These are phyloP conservation scores for Lepidochrysops patricia DNA, from an alignment of 2,888 invertebrate species.

Conservation along the genomic window DNA sequence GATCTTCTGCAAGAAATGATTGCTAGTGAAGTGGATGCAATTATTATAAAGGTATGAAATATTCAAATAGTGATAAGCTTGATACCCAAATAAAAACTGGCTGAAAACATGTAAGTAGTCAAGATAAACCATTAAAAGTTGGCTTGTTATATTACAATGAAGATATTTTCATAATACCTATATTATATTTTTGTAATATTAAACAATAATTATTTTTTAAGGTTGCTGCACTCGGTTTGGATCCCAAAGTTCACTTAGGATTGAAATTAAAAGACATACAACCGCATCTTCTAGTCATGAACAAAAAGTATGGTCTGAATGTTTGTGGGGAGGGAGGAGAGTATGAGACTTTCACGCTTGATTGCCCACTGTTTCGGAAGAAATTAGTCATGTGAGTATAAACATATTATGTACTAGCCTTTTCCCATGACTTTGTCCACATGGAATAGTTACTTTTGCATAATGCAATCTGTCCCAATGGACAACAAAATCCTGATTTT, in stretches of 20 bases:
- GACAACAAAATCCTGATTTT: no score
- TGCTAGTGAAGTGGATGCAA: slow-evolving; percentile 90
- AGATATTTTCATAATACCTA: no score
- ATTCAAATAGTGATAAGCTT: no score
- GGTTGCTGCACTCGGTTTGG: slow-evolving; percentile 91
- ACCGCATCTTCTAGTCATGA: slow-evolving; percentile 90
- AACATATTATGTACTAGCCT: no score
- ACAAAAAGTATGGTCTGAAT: slow-evolving; percentile 94
- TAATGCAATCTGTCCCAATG: no score
- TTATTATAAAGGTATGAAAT: slow-evolving; percentile 95
- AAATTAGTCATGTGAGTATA: slow-evolving; percentile 89
- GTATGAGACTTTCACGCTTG: slow-evolving; percentile 97
- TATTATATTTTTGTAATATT: no score
- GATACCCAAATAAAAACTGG: no score
- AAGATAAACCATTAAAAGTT: no score
- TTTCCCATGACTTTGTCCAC: no score
- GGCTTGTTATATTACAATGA: no score
- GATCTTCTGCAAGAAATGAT: slow-evolving; percentile 98
- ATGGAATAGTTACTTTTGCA: no score
- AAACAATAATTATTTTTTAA: slow-evolving; percentile 21
- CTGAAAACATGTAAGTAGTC: no score
- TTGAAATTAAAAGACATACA: slow-evolving; percentile 88
- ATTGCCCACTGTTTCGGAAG: slow-evolving; percentile 96
- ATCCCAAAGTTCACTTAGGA: slow-evolving; percentile 90
- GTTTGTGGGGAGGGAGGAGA: slow-evolving; percentile 99